phyloP scores from a whole-genome alignment of 92 coral and sea anemone genomes.

The Epizoanthus stellaris region DNA sequence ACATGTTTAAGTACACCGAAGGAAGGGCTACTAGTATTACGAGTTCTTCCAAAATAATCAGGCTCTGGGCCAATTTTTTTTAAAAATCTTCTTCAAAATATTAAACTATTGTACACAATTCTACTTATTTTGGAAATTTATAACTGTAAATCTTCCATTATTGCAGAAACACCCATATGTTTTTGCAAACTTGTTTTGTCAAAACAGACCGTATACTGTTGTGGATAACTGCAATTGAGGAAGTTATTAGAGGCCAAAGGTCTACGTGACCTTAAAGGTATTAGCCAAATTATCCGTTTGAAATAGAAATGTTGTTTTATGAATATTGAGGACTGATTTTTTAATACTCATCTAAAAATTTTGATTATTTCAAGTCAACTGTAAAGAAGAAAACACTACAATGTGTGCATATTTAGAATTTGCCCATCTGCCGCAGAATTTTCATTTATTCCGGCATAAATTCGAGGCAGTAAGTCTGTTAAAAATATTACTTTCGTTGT shows the following conservation, averaged over 20 bases:
- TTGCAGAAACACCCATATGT: no score
- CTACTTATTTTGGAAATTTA: background rate
- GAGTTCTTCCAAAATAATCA: no score
- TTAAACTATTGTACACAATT: background rate
- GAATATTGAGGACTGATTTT: background rate
- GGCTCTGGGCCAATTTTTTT: background rate
- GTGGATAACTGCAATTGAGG: background rate
- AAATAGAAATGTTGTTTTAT: background rate
- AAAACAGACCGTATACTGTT: background rate
- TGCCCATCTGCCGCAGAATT: background rate
- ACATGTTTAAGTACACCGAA: background rate
- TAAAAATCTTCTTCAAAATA: background rate
- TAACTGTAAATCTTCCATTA: no score
- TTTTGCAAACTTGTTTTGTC: background rate
- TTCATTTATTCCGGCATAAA: background rate
- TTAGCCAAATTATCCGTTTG: background rate
- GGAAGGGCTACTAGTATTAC: no score
- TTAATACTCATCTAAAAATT: background rate
- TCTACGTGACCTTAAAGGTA: background rate
- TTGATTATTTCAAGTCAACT: background rate
- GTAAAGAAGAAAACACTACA: background rate
- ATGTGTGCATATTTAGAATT: background rate
- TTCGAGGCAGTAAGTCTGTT: background rate
- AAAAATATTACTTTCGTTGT: background rate
- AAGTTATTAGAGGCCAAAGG: background rate